Conservation (phyloP, 2,888 invertebrate species). For the Hirtodrosophila duncani region DNA sequence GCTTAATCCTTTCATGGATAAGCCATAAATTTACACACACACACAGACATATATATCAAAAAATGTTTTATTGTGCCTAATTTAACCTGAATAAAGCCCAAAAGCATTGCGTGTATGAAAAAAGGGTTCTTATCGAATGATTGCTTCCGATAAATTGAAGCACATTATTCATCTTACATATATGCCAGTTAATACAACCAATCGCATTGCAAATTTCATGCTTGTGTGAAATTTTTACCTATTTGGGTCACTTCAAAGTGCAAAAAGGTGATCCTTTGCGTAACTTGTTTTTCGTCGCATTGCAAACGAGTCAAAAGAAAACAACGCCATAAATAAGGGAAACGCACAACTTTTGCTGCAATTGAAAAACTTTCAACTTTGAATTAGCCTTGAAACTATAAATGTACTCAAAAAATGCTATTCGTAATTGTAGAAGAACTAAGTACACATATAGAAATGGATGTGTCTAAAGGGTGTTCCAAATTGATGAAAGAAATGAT, state of each 20-base stretch:
- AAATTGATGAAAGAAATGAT: too few species aligned
- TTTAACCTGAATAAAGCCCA: conserved; percentile 30
- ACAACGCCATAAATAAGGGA: conserved; percentile 57
- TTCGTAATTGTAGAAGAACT: too few species aligned
- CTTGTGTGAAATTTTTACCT: too few species aligned
- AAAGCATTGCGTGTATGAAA: conserved; percentile 16
- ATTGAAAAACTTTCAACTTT: conserved; percentile 16
- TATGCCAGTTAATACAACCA: too few species aligned
- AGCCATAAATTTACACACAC: conserved; percentile 61
- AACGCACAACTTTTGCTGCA: background rate
- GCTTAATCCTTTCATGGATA: conserved; percentile 14
- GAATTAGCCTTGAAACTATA: conserved; percentile 11
- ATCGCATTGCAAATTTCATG: too few species aligned
- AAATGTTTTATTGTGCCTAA: conserved; percentile 61
- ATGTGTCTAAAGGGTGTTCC: too few species aligned
- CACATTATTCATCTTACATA: too few species aligned
- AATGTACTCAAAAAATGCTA: too few species aligned
- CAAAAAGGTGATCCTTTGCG: conserved; percentile 39
- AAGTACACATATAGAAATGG: too few species aligned
- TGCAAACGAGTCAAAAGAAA: conserved; percentile 36
- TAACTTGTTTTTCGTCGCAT: conserved; percentile 46
- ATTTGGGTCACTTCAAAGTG: too few species aligned
- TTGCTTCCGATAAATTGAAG: too few species aligned
- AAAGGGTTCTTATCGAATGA: too few species aligned
- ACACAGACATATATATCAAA: background rate